Evolutionary conservation across 2,797 vertebrate genomes (phyloP).

Genomic region (Pseudochaenichthys georgianus): DNA sequence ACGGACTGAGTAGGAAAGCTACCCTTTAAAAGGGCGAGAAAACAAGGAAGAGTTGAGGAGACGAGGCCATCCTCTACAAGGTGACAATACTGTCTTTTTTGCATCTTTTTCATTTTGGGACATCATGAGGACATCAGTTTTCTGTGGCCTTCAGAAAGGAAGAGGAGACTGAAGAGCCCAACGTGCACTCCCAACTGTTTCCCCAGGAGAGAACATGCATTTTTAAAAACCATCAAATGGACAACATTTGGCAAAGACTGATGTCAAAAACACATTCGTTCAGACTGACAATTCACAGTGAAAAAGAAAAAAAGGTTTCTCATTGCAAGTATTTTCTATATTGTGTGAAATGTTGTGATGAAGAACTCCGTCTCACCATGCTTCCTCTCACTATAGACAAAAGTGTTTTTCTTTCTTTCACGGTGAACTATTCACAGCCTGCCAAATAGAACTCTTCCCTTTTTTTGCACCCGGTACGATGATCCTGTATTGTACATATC

Average conservation of each 20-base stretch:
- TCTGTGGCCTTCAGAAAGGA: conserved; percentile 50
- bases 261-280: conserved; percentile 62
- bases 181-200: conserved; percentile 54
- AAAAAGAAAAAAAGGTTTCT: conserved; percentile 46
- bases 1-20: conserved; percentile 80
- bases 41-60: conserved; percentile 47
- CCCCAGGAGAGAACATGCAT: conserved; percentile 59
- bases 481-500: conserved; percentile 85
- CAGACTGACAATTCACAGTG: conserved; percentile 62
- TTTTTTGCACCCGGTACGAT: conserved; percentile 76
- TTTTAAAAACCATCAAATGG: conserved; percentile 69
- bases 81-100: conserved; percentile 58
- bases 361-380: conserved; percentile 76
- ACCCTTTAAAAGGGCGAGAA: conserved; percentile 89
- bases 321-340: conserved; percentile 78
- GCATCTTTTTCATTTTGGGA: conserved; percentile 62
- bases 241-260: conserved; percentile 70
- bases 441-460: conserved; percentile 81
- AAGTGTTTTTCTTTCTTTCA: conserved; percentile 51
- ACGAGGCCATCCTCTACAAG: conserved; percentile 31
- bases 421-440: conserved; percentile 76
- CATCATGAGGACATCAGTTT: conserved; percentile 57
- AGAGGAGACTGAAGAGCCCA: conserved; percentile 54
- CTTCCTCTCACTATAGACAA: conserved; percentile 75
- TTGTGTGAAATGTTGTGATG: conserved; percentile 84